Base-by-base conservation (phyloP, 2,888 invertebrate species). In the Nemurella pictetii region DNA sequence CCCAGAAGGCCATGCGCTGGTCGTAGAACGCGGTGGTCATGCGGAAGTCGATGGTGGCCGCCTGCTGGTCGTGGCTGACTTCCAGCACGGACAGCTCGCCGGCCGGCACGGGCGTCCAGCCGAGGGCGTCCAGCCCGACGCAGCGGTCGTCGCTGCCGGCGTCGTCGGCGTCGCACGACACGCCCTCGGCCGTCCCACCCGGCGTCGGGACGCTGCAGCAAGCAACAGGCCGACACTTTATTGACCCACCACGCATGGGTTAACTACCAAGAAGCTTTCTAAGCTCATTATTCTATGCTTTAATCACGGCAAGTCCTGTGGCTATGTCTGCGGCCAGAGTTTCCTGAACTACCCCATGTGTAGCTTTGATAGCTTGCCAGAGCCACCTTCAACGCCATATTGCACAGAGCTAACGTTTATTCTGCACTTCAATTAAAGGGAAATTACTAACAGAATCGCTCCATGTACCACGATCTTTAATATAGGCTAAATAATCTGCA, bases 1-100 rank as follows among this genome's bases (percentile, higher is more conserved):
- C 80, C 80, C 80, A 81, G 35, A 81, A 81, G 35, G 29, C 35
- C 80, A 81, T 81, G 35, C 80, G 32, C 80, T 36, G 35, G n/a
- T 36, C 26, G 35, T 81, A 81, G 80, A 81, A 81, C 3, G 7
- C 80, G 9, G 26, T 5, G 32, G n/a, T 26, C 80, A 81, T 81
- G 80, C 26, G 32, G 26, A 81, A 36, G 30, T 81, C 80, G 1
- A 81, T 20, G 30, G 80, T 36, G 26, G 36, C 2, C 3, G 32
- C 32, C 36, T 81, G 9, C 25, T 26, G 9, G 35, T 30, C 27
- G 35, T 36, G 26, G 80, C 2, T n/a, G 25, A 81, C 9, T 35
- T 81, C 26, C 25, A 81, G 30, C 2, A 29, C 78, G 3, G 78
- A 4, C n/a, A 28, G 28, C 7, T 12, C 20, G 78, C 9, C 55